A percentile compares a stretch with the other conserved stretches of the same genome.
phyloP scores from a whole-genome alignment of 2,113 vertebrate species.

The Plecotus auritus region DNA sequence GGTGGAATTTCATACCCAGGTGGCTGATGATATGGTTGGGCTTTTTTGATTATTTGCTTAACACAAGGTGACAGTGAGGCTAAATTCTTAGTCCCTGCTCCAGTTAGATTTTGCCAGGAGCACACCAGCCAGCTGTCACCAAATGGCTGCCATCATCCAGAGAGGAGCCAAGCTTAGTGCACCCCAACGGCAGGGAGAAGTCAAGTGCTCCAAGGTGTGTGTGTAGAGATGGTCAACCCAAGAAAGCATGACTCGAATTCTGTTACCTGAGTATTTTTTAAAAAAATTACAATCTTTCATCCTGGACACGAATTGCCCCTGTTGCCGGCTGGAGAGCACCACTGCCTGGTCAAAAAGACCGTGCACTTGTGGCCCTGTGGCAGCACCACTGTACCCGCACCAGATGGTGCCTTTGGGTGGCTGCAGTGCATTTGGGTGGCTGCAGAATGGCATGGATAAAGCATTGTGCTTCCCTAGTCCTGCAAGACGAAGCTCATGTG shows the following conservation, averaged over 20 bases:
- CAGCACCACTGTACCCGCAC: neutral
- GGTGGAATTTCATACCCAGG: neutral
- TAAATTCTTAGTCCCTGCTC: neutral
- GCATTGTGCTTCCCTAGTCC: neutral
- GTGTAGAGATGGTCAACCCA: neutral
- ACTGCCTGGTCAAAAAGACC: neutral
- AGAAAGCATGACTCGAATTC: neutral
- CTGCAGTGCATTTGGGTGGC: neutral
- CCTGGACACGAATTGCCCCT: neutral
- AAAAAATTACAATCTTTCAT: neutral
- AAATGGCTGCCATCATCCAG: neutral
- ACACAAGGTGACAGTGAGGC: conserved; percentile 16
- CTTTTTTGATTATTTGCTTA: conserved; percentile 40
- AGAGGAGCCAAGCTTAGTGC: neutral
- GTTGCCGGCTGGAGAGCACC: neutral
- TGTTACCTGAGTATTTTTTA: neutral
- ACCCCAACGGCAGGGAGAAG: neutral
- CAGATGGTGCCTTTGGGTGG: neutral
- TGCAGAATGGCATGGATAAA: neutral
- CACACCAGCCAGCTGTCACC: neutral
- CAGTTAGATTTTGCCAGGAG: neutral
- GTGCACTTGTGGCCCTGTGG: accelerated
- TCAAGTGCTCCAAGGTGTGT: neutral
- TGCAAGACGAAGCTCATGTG: neutral
- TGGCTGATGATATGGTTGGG: neutral